Evolutionary conservation across 2,888 invertebrate genomes (phyloP), one percentile per base, ranked within the genome.

Genomic region (Lagria hirta): DNA sequence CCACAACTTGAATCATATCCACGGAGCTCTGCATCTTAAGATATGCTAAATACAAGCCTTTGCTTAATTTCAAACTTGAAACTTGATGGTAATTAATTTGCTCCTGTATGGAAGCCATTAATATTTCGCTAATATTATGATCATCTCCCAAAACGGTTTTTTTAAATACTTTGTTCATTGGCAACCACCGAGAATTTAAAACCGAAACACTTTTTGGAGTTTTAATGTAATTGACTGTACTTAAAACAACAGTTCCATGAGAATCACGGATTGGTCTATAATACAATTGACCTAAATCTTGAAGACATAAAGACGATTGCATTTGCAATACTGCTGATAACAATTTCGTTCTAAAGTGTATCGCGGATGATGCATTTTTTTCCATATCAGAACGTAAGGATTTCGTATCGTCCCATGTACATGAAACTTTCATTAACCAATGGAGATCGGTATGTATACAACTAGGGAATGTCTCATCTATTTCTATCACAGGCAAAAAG

Each of bases 331-430:
- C 89, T 1, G 97, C 96, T 32, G 94, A 88, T 0, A 98, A 77
- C 2, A 98, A 76, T 72, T 96, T 96, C 54, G 89, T 84, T 43
- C 96, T 80, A 71, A 95, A 94, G 70, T 94, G 94, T 21, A 88
- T 84, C 1, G 93, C 90, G 0, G 94, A 92, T 7, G 88, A 90
- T 1, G 89, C 82, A 67, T 91, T 89, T 62, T 93, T 90, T 67
- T 95, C 95, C 91, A 97, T 92, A 65, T 96, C 95, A 13, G 88
- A 83, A n/a, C 89, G 81, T 1, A 97, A 74, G 2, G 86, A 81
- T 65, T 94, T 95, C 4, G 94, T 91, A 66, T 97, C 95, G 60
- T 96, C 94, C 98, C 98, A 98, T 0, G 92, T 88, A 68, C 95
- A 93, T 0, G 96, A 89, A 20, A 97, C 86, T 18, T 65, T 60